Percentiles rank a stretch among this genome's conserved stretches.
Evolutionary conservation across 2,113 vertebrate species (phyloP).

Genomic region (pig (Sus scrofa)): T2T-Sscrofa CM000814.6:135514501-135515000

Average conservation of each 20-base stretch:
- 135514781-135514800: conserved; percentile 23
- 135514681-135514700: neutral
- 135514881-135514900: conserved; percentile 74
- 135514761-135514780: conserved; percentile 48
- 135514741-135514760: conserved; percentile 2
- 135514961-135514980: conserved; percentile 66
- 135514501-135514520: neutral
- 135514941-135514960: conserved; percentile 56
- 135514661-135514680: neutral
- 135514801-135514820: conserved; percentile 43
- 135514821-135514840: conserved; percentile 76
- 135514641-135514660: neutral
- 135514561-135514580: conserved; percentile 25
- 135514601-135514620: neutral
- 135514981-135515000: conserved; percentile 50
- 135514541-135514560: neutral
- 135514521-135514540: neutral
- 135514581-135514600: conserved; percentile 9
- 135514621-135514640: neutral
- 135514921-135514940: conserved; percentile 67
- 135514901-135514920: conserved; percentile 63
- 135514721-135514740: neutral
- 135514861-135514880: conserved; percentile 64
- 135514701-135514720: neutral
- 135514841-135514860: conserved; percentile 53